phyloP scores from a whole-genome alignment of 2,888 invertebrate genomes.

The Yponomeuta plumbellus region DNA sequence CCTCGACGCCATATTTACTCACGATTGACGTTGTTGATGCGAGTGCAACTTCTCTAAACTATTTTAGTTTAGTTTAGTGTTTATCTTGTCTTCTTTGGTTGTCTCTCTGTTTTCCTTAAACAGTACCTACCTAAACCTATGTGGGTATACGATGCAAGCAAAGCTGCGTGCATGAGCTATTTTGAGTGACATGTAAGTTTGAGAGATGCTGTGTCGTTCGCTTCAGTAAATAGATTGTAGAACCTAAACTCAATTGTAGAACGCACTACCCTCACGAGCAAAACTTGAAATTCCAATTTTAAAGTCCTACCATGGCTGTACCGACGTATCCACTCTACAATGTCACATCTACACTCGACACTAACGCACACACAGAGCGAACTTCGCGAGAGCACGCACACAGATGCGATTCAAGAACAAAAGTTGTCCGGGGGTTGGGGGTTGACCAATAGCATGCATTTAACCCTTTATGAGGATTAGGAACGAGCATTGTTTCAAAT shows the following conservation, averaged over 20 bases:
- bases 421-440: conserved; percentile 43
- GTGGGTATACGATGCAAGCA: no score
- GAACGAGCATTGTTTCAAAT: conserved; percentile 67
- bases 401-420: conserved; percentile 32
- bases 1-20: no score
- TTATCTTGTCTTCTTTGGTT: no score
- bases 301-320: not conserved
- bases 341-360: conserved; percentile 7
- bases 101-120: no score
- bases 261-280: not conserved
- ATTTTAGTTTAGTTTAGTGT: no score
- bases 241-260: not conserved
- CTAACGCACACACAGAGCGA: conserved; percentile 9
- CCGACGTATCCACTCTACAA: not conserved
- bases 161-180: no score
- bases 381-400: conserved; percentile 32
- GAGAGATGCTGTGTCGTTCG: no score
- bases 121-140: no score
- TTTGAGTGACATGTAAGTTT: no score
- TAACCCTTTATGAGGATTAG: conserved; percentile 69
- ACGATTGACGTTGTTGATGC: no score
- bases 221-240: no score
- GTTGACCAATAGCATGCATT: conserved; percentile 73
- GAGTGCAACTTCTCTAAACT: no score
- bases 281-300: not conserved